phyloP scores from a whole-genome alignment of 1,140 invertebrate genomes.

The Gyrodactylus bullatarudis region DNA sequence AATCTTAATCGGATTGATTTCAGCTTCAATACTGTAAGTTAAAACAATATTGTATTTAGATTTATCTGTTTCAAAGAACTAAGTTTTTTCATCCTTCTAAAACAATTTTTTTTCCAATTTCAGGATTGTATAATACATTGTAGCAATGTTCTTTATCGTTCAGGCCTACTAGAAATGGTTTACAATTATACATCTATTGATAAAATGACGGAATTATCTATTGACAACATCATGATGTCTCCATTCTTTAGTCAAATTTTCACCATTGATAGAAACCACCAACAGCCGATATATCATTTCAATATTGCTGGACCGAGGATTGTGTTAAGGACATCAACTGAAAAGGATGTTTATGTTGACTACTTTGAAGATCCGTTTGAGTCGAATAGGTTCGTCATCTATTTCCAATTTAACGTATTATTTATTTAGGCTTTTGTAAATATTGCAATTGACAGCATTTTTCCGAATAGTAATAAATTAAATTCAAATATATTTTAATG shows the following conservation, averaged over 20 bases:
- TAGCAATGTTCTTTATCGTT: neutral
- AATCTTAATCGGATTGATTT: neutral
- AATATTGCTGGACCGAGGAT: neutral
- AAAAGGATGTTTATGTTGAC: neutral
- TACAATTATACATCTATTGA: neutral
- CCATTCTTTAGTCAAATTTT: neutral
- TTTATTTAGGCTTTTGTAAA: too few relatives aligned
- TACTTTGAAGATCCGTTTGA: neutral
- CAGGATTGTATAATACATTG: neutral
- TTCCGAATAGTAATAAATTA: too few relatives aligned
- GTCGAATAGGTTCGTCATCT: neutral
- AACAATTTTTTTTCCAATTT: neutral
- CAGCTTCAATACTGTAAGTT: neutral
- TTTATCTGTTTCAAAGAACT: too few relatives aligned
- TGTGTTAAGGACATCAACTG: neutral
- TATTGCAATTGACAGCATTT: too few relatives aligned
- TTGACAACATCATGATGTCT: neutral
- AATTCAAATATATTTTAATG: too few relatives aligned
- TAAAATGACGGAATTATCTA: neutral
- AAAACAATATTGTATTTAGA: too few relatives aligned
- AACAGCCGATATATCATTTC: neutral
- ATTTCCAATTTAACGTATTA: too few relatives aligned
- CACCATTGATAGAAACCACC: neutral
- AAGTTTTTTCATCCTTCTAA: too few relatives aligned
- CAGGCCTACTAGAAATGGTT: neutral